Evolutionary conservation across 2,888 invertebrate genomes (phyloP).

Genomic region (Lordiphosa fenestrarum): DNA sequence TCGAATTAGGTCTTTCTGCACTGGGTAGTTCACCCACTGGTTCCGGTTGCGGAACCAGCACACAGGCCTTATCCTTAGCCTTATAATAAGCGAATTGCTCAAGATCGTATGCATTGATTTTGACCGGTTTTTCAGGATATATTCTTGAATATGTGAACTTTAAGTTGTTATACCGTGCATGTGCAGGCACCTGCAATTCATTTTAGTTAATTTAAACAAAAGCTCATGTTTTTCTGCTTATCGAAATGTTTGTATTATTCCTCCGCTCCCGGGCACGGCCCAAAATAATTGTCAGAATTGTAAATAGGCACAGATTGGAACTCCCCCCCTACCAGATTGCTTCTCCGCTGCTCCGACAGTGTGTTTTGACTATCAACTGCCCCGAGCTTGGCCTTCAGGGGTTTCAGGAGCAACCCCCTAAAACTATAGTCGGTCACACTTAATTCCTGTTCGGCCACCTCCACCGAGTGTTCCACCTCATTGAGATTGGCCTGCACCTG

Average conservation of each 20-base stretch:
- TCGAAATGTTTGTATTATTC: neutral
- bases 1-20: no score
- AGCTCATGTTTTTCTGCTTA: no score
- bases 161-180: no score
- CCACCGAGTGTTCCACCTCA: conserved; percentile 82
- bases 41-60: no score
- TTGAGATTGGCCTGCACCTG: conserved; percentile 82
- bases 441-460: conserved; percentile 83
- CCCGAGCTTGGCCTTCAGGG: conserved; percentile 80
- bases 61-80: no score
- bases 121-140: no score
- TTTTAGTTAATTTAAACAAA: no score
- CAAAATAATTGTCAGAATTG: conserved; percentile 77
- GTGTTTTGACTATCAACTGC: conserved; percentile 26
- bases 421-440: conserved; percentile 83
- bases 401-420: conserved; percentile 82
- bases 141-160: no score
- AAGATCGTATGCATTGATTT: no score
- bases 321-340: conserved; percentile 68
- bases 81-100: no score
- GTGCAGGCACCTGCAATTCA: no score
- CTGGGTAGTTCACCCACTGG: no score
- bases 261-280: conserved; percentile 10
- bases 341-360: conserved; percentile 25
- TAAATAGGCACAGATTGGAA: conserved; percentile 78